Evolutionary conservation across 2,113 vertebrate genomes (phyloP).

Genomic region (Rhadina sibilatrix): DNA sequence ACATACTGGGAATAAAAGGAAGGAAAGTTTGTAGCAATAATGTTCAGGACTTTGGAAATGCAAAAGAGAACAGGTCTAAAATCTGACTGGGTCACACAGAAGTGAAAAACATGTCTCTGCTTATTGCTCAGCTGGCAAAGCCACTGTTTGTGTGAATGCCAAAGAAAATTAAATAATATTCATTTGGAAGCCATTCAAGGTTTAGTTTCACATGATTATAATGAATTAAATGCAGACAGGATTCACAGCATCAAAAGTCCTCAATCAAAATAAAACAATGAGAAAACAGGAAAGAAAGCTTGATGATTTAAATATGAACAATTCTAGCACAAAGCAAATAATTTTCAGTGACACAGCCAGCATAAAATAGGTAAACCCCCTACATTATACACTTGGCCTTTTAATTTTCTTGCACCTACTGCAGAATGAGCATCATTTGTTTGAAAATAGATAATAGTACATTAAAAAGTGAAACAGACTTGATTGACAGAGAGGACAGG

Average conservation of each 20-base stretch:
- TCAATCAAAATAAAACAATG: conserved; percentile 30
- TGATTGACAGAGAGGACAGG: conserved; percentile 16
- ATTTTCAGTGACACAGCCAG: neutral
- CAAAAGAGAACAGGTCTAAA: neutral
- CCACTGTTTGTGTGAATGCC: neutral
- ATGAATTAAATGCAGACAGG: conserved; percentile 32
- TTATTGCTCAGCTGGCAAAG: conserved; percentile 37
- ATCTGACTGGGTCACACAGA: neutral
- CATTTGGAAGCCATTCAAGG: conserved; percentile 21
- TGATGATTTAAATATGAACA: conserved; percentile 35
- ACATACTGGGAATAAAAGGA: neutral
- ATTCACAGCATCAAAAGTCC: conserved; percentile 1
- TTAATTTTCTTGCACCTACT: neutral
- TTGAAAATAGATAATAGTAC: neutral
- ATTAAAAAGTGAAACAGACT: neutral
- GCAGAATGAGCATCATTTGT: neutral
- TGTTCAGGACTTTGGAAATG: neutral
- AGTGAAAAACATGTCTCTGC: neutral
- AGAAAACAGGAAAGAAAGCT: neutral
- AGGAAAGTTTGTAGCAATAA: neutral
- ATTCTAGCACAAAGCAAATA: neutral
- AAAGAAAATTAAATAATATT: conserved; percentile 50
- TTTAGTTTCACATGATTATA: conserved; percentile 32
- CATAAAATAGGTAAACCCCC: neutral
- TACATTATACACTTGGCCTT: neutral